Base-by-base conservation (phyloP, 2,888 invertebrate species). In the Hartigia nigra region DNA sequence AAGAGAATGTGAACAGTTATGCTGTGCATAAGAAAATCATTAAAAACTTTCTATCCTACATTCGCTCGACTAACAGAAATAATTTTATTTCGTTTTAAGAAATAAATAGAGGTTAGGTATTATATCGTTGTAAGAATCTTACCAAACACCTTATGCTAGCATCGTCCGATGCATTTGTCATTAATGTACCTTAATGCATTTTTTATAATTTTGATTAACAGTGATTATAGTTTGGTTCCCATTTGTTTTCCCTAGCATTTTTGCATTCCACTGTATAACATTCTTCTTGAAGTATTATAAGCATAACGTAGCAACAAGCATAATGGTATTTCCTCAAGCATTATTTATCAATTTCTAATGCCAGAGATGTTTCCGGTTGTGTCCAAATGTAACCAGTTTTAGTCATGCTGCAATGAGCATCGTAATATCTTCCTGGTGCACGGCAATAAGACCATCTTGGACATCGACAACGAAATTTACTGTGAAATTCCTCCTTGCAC, bases 301-400 rank as follows among this genome's bases (percentile, higher is more conserved):
- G 9, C 9, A 55, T 23, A 0, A 55, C 23, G 55, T 23, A 55
- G 9, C 55, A 23, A 55, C 55, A 55, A 55, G 23, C 55, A 23
- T 55, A 23, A 23, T 55, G 55, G 23, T 23, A 14, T 55, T 55
- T 9, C 23, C 55, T 55, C 23, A 23, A 23, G 72, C 12, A 72
- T 83, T 81, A 87, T 81, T 90, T 89, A 74, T 88, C 88, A 76
- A 90, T 87, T 78, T 90, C 91, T 69, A 90, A 82, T 31, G 88
- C 81, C 37, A 91, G 78, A 5, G 91, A 87, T 69, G 87, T 90
- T 82, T 93, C 93, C 31, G 97, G 96, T 90, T 97, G 97, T 82
- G 95, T 95, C 97, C 97, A 97, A 88, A 97, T 97, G 92, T 97
- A 97, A 34, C 97, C 97, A 69, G 97, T 97, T 84, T 96, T 96